phyloP scores from a whole-genome alignment of 1,140 invertebrate genomes.

The Coenobita brevimanus region DNA sequence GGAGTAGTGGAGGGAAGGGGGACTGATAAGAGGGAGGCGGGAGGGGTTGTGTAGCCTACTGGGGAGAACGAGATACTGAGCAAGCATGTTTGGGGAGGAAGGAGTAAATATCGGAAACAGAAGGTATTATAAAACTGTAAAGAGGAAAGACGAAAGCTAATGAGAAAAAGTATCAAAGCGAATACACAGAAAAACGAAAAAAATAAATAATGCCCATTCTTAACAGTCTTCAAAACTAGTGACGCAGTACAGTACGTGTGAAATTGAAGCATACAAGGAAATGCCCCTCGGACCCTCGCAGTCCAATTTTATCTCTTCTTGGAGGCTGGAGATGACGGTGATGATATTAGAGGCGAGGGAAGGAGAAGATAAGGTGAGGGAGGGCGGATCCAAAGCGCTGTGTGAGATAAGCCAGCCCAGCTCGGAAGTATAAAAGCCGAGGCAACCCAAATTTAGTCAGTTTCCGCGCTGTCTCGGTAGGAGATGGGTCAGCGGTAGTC shows the following conservation, averaged over 20 bases:
- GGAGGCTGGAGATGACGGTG: neutral
- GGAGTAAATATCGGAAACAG: neutral
- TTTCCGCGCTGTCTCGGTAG: no score
- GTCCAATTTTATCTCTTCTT: no score
- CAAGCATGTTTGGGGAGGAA: neutral
- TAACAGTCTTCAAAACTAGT: no score
- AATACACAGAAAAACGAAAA: neutral
- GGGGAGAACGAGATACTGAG: neutral
- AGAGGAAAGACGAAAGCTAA: neutral
- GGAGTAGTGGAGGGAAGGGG: neutral
- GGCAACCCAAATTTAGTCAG: no score
- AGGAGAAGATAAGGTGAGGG: neutral
- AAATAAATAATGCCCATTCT: neutral
- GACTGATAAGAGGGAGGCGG: neutral
- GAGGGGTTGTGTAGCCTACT: neutral
- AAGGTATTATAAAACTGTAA: neutral
- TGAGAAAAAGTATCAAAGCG: neutral
- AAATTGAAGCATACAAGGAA: neutral
- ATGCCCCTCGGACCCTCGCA: no score
- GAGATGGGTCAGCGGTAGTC: no score
- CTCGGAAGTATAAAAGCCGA: neutral
- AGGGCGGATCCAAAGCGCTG: neutral
- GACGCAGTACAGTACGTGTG: neutral
- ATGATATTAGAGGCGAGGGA: neutral
- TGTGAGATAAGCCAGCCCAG: no score